A percentile compares a stretch with the other conserved stretches of the same genome.
Conservation (phyloP, 2,797 vertebrate genomes). For the Siniperca undulata region DNA sequence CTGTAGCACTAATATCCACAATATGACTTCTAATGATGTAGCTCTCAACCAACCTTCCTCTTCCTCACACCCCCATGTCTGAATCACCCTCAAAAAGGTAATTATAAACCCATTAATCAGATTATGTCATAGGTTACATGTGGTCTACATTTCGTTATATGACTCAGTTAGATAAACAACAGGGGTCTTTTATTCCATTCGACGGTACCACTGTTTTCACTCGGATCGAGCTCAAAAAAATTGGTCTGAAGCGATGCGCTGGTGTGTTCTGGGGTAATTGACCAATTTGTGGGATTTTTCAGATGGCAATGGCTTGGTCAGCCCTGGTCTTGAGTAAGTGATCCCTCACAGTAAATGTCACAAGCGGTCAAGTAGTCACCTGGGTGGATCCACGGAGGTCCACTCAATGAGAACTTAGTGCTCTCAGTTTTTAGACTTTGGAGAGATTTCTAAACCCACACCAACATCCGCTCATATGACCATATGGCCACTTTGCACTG, state of each 20-base stretch:
- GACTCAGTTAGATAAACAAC: constrained; percentile 87
- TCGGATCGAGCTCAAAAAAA: constrained; percentile 72
- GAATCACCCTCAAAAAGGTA: constrained; percentile 70
- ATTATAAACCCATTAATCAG: constrained; percentile 88
- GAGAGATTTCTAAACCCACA: constrained; percentile 53
- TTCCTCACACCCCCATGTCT: constrained; percentile 59
- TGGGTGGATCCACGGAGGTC: constrained; percentile 64
- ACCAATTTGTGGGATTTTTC: constrained; percentile 81
- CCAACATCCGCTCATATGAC: constrained; percentile 40
- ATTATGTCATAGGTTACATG: constrained; percentile 88
- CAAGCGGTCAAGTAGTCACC: constrained; percentile 74
- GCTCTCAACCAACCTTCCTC: constrained; percentile 47
- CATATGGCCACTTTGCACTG: constrained; percentile 38
- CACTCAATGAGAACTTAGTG: constrained; percentile 41
- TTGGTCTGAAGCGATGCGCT: constrained; percentile 70
- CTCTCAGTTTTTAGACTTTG: constrained; percentile 48
- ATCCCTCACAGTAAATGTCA: constrained; percentile 72
- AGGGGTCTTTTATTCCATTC: constrained; percentile 79
- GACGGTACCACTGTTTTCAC: constrained; percentile 77
- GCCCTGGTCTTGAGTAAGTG: constrained; percentile 61
- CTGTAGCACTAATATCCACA: constrained; percentile 66
- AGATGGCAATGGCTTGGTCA: constrained; percentile 71
- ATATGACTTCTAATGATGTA: constrained; percentile 62
- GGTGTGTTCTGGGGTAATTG: constrained; percentile 75
- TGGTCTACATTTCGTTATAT: constrained; percentile 83